Evolutionary conservation across 2,888 invertebrate species (phyloP).

Genomic region (Rhimphoctona megacephalus): DNA sequence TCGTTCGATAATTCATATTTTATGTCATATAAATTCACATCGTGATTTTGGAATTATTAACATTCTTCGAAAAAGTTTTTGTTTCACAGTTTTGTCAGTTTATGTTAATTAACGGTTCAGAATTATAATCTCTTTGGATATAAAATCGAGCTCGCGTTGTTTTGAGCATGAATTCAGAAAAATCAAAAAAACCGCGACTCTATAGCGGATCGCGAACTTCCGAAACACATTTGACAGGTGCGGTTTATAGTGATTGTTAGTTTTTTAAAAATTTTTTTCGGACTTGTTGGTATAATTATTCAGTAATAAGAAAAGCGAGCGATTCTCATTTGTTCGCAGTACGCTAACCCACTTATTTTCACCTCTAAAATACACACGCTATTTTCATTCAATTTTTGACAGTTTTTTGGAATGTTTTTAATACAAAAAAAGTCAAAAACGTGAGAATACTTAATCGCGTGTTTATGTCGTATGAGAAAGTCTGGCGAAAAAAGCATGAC

Average conservation of each 20-base stretch:
- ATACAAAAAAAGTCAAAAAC: not conserved
- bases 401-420: not conserved
- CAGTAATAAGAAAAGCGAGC: not conserved
- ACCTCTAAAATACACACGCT: not conserved
- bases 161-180: slow-evolving; percentile 44
- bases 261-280: not conserved
- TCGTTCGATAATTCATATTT: not conserved
- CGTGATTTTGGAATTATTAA: not conserved
- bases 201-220: not conserved
- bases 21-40: not conserved
- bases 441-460: not conserved
- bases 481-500: slow-evolving; percentile 31
- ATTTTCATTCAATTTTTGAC: slow-evolving; percentile 2
- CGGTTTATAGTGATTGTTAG: slow-evolving; percentile 27
- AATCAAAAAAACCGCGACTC: slow-evolving; percentile 60
- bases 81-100: slow-evolving; percentile 1
- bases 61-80: slow-evolving; percentile 3
- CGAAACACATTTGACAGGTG: slow-evolving; percentile 57
- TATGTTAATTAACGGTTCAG: slow-evolving; percentile 1
- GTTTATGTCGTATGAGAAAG: not conserved
- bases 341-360: not conserved
- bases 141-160: not conserved
- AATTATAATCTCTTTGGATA: not conserved
- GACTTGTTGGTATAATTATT: not conserved
- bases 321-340: not conserved